Evolutionary conservation across 2,797 vertebrate genomes (phyloP), one percentile per base, ranked within the genome.

Genomic region (Botia almorhae): DNA sequence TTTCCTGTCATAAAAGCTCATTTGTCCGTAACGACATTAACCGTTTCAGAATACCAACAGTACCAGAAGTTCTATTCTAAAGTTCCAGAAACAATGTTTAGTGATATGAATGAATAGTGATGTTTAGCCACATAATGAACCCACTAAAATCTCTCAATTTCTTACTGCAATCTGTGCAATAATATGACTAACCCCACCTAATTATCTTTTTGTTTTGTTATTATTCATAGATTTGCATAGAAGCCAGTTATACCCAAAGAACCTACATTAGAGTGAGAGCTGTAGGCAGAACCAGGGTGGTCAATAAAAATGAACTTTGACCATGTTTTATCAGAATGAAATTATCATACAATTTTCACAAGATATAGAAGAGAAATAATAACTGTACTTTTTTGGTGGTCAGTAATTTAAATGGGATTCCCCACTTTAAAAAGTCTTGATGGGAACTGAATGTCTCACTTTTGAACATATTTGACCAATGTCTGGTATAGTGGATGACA

Each of bases 41-140:
- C 17, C 1, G 16, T 33, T 64, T 64, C 43, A 61, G 17, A 36
- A 63, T 5, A 61, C 2, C 19, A 68, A 53, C 19, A 46, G 50
- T 46, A 43, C 50, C 67, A 39, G 6, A 29, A 10, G 13, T n/a
- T 17, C 43, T 63, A 72, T 14, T 72, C 29, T 72, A 14, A 21
- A n/a, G 69, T 36, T 79, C 77, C 69, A 64, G 19, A 53, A 2
- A 7, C 43, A 79, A 64, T 55, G 46, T 79, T 71, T 46, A 71
- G 58, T 39, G 33, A 63, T 26, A 26, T 26, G 23, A 26, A 26
- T 26, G 23, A 26, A 26, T 26, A 26, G 23, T 26, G 23, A 26
- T 26, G 23, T 26, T 26, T 26, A 48, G 58, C 48, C 48, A 63
- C 19, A 13, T 60, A 53, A 64, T 51, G n/a, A 51, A 51, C 13